phyloP scores from a whole-genome alignment of 2,888 invertebrate species.

The Melanostoma mellinum region DNA sequence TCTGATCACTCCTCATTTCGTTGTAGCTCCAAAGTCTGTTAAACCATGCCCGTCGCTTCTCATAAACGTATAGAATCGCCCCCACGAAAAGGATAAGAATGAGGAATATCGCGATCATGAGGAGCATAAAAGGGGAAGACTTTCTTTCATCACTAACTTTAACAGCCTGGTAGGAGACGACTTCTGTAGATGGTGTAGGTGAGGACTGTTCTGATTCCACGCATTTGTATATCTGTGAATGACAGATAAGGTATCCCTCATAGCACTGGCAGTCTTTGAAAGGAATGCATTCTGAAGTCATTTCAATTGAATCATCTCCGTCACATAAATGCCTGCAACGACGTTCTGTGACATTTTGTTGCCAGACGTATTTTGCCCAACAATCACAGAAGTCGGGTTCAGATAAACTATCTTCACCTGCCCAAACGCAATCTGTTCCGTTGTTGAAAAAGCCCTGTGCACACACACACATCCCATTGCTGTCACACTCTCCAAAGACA shows the following conservation, averaged over 20 bases:
- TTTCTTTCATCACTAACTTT: neutral
- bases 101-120: slow-evolving; percentile 2
- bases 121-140: neutral
- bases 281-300: slow-evolving; percentile 24
- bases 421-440: slow-evolving; percentile 42
- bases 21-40: slow-evolving; percentile 1
- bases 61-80: slow-evolving; percentile 4
- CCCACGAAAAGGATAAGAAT: neutral
- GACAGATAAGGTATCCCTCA: slow-evolving; percentile 39
- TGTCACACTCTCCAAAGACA: slow-evolving; percentile 44
- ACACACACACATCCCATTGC: slow-evolving; percentile 41
- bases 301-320: neutral
- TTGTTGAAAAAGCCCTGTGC: slow-evolving; percentile 36
- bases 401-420: slow-evolving; percentile 37
- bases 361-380: slow-evolving; percentile 43
- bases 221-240: slow-evolving; percentile 42
- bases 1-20: neutral
- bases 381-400: slow-evolving; percentile 54
- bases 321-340: slow-evolving; percentile 33
- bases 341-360: slow-evolving; percentile 20
- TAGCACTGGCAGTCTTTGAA: slow-evolving; percentile 33
- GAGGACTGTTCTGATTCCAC: neutral
- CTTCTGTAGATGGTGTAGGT: neutral
- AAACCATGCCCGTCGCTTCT: slow-evolving; percentile 9
- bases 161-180: neutral